phyloP scores from a whole-genome alignment of 2,113 vertebrate genomes.

The Sprattus sprattus region DNA sequence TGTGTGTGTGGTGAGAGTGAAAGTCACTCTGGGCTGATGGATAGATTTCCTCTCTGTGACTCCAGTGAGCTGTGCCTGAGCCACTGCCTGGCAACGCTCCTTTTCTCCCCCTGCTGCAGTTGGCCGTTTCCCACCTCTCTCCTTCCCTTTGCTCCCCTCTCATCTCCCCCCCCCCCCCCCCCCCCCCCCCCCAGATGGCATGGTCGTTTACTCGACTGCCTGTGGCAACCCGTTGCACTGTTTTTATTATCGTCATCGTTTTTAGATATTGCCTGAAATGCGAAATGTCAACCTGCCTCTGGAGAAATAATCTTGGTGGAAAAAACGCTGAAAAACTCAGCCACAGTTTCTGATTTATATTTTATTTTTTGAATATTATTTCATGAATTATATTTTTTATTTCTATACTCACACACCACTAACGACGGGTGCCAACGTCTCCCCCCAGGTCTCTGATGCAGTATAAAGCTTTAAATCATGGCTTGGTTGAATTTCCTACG shows the following conservation, averaged over 20 bases:
- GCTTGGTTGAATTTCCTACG: too few relatives aligned
- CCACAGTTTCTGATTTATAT: background rate
- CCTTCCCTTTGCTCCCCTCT: background rate
- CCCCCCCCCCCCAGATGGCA: background rate
- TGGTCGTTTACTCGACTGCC: background rate
- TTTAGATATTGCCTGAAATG: conserved; percentile 7
- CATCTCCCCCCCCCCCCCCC: background rate
- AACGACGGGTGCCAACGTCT: too few relatives aligned
- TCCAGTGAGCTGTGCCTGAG: too few relatives aligned
- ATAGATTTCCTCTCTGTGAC: too few relatives aligned
- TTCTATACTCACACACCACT: background rate
- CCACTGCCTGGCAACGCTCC: too few relatives aligned
- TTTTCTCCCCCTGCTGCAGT: too few relatives aligned
- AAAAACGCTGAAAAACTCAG: background rate
- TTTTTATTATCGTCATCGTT: conserved; percentile 10
- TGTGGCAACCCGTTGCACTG: background rate
- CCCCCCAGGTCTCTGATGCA: too few relatives aligned
- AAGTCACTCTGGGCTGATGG: too few relatives aligned
- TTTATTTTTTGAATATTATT: background rate
- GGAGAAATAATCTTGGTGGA: background rate
- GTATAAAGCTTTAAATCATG: too few relatives aligned
- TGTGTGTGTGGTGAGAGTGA: too few relatives aligned
- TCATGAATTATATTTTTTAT: background rate
- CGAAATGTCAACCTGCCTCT: background rate
- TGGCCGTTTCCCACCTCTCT: background rate